These are phyloP conservation scores for Melipona quadrifasciata DNA, from an alignment of 1,140 invertebrate genomes.

Conservation along the genomic window DNA sequence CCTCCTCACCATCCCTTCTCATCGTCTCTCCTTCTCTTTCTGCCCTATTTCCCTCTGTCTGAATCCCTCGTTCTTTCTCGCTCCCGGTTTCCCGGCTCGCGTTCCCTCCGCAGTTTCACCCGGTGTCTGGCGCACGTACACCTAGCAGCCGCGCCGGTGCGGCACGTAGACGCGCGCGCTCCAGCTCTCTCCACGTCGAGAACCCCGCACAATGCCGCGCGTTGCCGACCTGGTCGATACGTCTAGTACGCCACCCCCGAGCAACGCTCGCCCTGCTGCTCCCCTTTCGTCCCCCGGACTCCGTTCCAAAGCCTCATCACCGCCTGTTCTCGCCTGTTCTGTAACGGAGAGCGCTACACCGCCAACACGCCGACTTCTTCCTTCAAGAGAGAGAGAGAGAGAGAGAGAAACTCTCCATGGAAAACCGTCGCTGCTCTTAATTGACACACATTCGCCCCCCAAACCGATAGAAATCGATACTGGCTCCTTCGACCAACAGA, in stretches of 20 bases:
- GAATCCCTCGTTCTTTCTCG: neutral
- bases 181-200: constrained; percentile 33
- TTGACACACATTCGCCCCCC: constrained; percentile 20
- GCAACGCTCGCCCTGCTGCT: constrained; percentile 42
- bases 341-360: neutral
- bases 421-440: constrained; percentile 36
- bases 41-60: constrained; percentile 44
- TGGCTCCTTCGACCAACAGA: too few species aligned
- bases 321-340: constrained; percentile 28
- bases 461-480: constrained; percentile 8
- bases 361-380: neutral
- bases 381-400: neutral
- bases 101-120: neutral
- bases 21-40: constrained; percentile 19
- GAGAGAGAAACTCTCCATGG: neutral
- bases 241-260: constrained; percentile 72
- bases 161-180: constrained; percentile 10
- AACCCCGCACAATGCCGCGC: constrained; percentile 63
- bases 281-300: constrained; percentile 11
- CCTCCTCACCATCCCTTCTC: constrained; percentile 10
- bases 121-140: neutral
- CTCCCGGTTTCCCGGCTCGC: constrained; percentile 9
- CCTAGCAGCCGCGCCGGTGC: neutral
- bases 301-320: constrained; percentile 28
- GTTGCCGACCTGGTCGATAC: constrained; percentile 74